Evolutionary conservation across 2,888 invertebrate genomes (phyloP).

Genomic region (Aromia moschata): DNA sequence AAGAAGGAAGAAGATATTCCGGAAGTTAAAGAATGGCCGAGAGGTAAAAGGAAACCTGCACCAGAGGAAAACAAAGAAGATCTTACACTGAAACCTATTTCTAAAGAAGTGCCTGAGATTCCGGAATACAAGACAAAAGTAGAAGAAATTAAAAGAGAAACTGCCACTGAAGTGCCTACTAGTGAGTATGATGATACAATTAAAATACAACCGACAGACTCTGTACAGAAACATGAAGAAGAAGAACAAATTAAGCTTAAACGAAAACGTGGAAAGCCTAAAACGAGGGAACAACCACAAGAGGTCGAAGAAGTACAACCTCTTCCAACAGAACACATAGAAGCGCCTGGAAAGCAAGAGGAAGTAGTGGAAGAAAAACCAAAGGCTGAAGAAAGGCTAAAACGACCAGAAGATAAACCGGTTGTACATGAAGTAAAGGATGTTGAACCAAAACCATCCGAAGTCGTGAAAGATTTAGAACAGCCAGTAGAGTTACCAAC

Average conservation of each 20-base stretch:
- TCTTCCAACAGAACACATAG: neutral
- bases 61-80: constrained; percentile 63
- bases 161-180: constrained; percentile 48
- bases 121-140: constrained; percentile 59
- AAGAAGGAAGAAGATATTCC: constrained; percentile 57
- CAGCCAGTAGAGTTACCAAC: constrained; percentile 18
- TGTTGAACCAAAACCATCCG: neutral
- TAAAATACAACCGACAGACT: constrained; percentile 51
- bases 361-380: neutral
- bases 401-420: neutral
- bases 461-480: neutral
- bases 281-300: constrained; percentile 19
- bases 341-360: neutral
- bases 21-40: constrained; percentile 54
- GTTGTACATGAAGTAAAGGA: too few relatives aligned
- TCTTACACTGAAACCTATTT: constrained; percentile 57
- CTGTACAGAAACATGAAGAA: constrained; percentile 50
- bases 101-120: constrained; percentile 49
- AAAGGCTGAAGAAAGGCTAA: neutral
- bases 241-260: constrained; percentile 36
- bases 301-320: neutral
- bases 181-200: constrained; percentile 50
- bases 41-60: constrained; percentile 56
- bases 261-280: constrained; percentile 26
- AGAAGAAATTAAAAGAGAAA: constrained; percentile 54